Evolutionary conservation across 1,140 invertebrate species (phyloP).

Genomic region (Atopsyche davidsoni): DNA sequence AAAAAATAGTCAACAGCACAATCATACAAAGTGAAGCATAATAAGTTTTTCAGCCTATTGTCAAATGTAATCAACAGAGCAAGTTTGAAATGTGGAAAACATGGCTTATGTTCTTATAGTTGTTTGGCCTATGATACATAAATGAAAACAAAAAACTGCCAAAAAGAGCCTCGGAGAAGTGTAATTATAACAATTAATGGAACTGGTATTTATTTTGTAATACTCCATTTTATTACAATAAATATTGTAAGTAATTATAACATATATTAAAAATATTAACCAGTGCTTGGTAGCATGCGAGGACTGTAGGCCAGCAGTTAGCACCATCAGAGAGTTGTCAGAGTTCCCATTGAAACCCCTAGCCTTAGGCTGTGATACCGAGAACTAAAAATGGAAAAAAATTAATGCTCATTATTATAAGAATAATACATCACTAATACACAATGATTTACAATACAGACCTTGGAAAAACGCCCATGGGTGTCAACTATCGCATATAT

Average conservation of each 20-base stretch:
- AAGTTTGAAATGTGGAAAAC: background rate
- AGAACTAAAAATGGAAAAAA: constrained; percentile 33
- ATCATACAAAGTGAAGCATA: too few species aligned
- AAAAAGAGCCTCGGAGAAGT: background rate
- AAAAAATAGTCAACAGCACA: too few species aligned
- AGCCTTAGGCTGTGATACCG: constrained; percentile 16
- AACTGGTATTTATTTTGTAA: too few species aligned
- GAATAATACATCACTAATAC: constrained; percentile 10
- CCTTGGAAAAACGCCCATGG: constrained; percentile 91
- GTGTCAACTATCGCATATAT: constrained; percentile 93
- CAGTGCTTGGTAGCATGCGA: constrained; percentile 18
- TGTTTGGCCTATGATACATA: background rate
- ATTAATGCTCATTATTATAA: constrained; percentile 10
- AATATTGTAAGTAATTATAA: background rate
- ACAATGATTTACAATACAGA: constrained; percentile 36
- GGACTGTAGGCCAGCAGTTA: constrained; percentile 21
- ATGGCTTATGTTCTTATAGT: background rate
- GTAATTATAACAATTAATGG: background rate
- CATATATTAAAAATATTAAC: constrained; percentile 6
- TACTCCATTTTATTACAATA: too few species aligned
- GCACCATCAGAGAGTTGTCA: constrained; percentile 25
- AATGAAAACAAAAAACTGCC: constrained; percentile 1
- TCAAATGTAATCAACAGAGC: too few species aligned
- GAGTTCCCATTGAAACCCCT: constrained; percentile 27
- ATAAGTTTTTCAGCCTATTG: too few species aligned